A percentile compares a stretch with the other conserved stretches of the same genome.
Evolutionary conservation across 2,113 vertebrate species (phyloP).

Genomic region (Osmerus mordax): DNA sequence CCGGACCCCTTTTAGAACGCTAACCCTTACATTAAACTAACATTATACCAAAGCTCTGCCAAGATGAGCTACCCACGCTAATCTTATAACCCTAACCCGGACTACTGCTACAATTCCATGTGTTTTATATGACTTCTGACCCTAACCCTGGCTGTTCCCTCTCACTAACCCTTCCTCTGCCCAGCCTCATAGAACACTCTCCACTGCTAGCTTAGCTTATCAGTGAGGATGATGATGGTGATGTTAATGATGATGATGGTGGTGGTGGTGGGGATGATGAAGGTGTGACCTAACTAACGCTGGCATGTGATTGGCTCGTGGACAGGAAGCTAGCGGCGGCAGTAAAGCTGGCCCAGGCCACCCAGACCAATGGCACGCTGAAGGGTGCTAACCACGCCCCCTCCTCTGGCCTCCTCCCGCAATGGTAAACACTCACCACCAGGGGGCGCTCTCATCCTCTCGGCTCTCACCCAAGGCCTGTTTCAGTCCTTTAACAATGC

Average conservation of each 20-base stretch:
- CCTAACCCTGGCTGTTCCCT: slow-evolving; percentile 35
- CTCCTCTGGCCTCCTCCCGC: slow-evolving; percentile 84
- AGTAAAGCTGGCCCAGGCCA: slow-evolving; percentile 92
- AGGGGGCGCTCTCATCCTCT: background rate
- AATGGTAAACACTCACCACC: slow-evolving; percentile 83
- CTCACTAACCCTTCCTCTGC: slow-evolving; percentile 16
- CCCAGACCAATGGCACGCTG: slow-evolving; percentile 91
- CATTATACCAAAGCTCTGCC: slow-evolving; percentile 28
- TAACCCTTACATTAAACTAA: slow-evolving; percentile 27
- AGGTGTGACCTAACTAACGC: slow-evolving; percentile 56
- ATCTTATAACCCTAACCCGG: slow-evolving; percentile 34
- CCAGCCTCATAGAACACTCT: background rate
- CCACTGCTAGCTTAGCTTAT: background rate
- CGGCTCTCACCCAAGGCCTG: too few species aligned
- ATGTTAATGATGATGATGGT: slow-evolving; percentile 5
- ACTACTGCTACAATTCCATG: slow-evolving; percentile 4
- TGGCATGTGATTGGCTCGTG: slow-evolving; percentile 73
- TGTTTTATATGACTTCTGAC: slow-evolving; percentile 38
- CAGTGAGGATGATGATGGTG: slow-evolving; percentile 1
- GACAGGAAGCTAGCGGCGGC: slow-evolving; percentile 96
- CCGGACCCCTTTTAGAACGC: background rate
- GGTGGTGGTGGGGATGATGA: slow-evolving; percentile 12
- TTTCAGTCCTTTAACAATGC: too few species aligned
- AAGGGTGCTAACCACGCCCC: slow-evolving; percentile 89
- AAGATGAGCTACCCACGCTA: slow-evolving; percentile 12